Conservation (phyloP, 2,113 vertebrate genomes). For the Odontophorus gujanensis region DNA sequence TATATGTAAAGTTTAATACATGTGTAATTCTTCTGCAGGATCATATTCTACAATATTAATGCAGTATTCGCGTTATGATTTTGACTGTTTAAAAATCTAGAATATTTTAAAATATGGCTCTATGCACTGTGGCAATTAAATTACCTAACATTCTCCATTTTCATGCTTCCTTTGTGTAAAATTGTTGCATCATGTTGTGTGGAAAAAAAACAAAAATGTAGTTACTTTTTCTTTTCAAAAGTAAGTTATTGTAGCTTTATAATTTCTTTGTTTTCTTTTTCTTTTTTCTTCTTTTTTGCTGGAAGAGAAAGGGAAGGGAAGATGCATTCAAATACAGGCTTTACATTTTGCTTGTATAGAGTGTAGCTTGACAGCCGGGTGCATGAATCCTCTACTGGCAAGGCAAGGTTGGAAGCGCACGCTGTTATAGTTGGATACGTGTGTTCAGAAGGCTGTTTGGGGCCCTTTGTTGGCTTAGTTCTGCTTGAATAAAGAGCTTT, state of each 20-base stretch:
- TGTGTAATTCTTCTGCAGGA: conserved; percentile 34
- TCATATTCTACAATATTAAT: conserved; percentile 54
- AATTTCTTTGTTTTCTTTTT: not conserved
- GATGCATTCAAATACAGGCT: not conserved
- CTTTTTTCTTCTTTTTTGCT: not conserved
- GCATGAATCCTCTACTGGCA: not conserved
- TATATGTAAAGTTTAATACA: conserved; percentile 58
- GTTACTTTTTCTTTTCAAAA: not conserved
- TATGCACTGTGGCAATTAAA: not conserved
- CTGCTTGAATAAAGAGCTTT: not conserved
- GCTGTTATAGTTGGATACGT: not conserved
- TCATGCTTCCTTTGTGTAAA: not conserved
- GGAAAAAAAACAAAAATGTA: not conserved
- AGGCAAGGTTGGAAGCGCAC: not conserved
- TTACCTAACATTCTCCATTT: not conserved
- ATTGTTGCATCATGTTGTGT: not conserved
- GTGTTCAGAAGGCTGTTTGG: not conserved
- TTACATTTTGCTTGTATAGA: not conserved
- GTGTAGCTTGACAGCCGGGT: not conserved
- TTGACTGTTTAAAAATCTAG: conserved; percentile 48
- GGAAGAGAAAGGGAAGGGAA: not conserved
- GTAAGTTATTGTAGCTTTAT: not conserved
- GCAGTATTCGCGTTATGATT: conserved; percentile 36
- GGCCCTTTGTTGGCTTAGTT: not conserved
- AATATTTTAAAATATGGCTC: conserved; percentile 20